phyloP scores from a whole-genome alignment of 2,113 vertebrate genomes.

The Grus americana region DNA sequence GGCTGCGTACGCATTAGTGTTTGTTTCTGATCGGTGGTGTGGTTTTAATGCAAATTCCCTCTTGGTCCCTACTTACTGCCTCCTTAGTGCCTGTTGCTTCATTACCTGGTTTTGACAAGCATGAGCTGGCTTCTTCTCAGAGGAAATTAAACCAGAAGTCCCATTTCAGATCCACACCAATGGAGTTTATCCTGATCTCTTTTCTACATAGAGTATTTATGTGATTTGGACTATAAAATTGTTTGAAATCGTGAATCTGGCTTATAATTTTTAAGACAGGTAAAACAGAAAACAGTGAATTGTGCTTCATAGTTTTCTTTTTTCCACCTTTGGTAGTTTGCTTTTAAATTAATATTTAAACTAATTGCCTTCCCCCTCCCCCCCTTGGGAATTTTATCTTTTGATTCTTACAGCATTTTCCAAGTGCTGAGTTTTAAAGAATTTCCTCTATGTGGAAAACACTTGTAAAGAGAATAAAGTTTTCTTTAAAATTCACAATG shows the following conservation, averaged over 20 bases:
- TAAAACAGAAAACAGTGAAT: not conserved
- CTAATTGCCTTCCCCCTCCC: not conserved
- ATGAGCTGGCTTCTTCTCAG: not conserved
- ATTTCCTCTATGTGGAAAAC: not conserved
- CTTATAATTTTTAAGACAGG: not conserved
- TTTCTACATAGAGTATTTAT: not conserved
- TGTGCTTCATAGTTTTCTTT: not conserved
- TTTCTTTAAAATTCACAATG: not conserved
- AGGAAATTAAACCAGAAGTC: not conserved
- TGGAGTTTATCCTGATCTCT: not conserved
- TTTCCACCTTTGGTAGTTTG: not conserved
- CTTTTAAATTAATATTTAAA: not conserved
- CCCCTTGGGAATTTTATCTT: not conserved
- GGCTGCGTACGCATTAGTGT: not conserved
- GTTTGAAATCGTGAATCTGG: not conserved
- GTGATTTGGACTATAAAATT: not conserved
- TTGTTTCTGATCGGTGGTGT: not conserved
- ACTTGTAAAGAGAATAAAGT: not conserved
- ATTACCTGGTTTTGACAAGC: not conserved
- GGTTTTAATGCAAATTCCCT: not conserved
- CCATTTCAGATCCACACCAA: not conserved
- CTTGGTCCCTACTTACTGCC: not conserved
- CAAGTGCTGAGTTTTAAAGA: not conserved
- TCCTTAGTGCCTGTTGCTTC: not conserved
- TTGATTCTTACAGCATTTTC: not conserved